A percentile compares a stretch with the other conserved stretches of the same genome.
These are phyloP conservation scores for Papilio demoleus DNA, from an alignment of 2,888 invertebrate genomes.

Conservation along the genomic window DNA sequence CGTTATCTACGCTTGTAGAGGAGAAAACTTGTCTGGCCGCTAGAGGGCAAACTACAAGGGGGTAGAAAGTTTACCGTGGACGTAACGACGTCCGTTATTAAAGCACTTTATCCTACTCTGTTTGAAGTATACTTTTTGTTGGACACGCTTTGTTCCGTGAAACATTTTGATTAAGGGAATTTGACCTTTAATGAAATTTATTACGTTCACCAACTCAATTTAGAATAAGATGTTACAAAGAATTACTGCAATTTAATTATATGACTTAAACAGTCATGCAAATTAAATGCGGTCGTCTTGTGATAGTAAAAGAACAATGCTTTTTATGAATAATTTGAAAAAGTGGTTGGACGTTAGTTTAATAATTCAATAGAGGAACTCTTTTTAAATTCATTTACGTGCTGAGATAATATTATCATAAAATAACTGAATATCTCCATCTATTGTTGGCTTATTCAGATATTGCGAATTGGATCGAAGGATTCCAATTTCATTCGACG, in stretches of 20 bases:
- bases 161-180: not conserved
- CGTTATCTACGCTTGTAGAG: conserved; percentile 18
- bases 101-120: conserved; percentile 31
- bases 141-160: conserved; percentile 8
- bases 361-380: too few relatives aligned
- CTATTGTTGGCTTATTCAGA: not conserved
- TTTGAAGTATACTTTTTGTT: conserved; percentile 24
- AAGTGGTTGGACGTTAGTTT: too few relatives aligned
- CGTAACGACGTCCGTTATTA: conserved; percentile 27
- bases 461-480: not conserved
- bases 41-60: conserved; percentile 8
- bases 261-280: too few relatives aligned
- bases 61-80: conserved; percentile 18
- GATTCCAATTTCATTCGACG: not conserved
- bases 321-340: too few relatives aligned
- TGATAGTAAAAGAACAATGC: too few relatives aligned
- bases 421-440: not conserved
- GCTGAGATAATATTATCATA: not conserved
- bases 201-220: not conserved
- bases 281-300: too few relatives aligned
- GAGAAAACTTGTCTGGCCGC: conserved; percentile 25
- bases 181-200: conserved; percentile 11
- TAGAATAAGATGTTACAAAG: not conserved
- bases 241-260: not conserved
- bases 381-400: too few relatives aligned